Percentiles rank a stretch among this genome's conserved stretches.
Conservation (phyloP, 2,888 invertebrate species). For the Odontothrips loti region DNA sequence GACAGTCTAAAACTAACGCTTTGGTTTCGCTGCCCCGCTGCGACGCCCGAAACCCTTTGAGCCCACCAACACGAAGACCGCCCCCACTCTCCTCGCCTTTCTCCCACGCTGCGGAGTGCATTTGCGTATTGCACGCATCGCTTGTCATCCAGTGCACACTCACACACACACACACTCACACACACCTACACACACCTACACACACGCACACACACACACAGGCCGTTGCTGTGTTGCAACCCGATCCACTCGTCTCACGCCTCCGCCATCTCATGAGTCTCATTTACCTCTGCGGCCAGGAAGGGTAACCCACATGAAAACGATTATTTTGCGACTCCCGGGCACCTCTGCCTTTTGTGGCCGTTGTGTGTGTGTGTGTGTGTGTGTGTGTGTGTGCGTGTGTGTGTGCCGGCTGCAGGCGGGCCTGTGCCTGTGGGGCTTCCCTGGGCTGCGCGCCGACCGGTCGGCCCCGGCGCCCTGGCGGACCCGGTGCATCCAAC, state of each 20-base stretch:
- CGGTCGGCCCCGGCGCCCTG: too few species aligned
- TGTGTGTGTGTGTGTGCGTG: too few species aligned
- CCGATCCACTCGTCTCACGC: conserved; percentile 9
- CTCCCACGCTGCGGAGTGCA: not conserved
- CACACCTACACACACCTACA: too few species aligned
- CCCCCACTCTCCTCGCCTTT: not conserved
- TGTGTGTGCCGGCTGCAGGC: not conserved
- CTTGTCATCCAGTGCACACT: not conserved
- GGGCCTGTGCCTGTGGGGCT: not conserved
- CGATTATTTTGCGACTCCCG: conserved; percentile 13
- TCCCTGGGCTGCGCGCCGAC: not conserved
- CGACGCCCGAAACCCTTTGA: too few species aligned
- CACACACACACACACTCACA: not conserved
- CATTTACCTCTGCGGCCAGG: not conserved
- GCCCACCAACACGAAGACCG: not conserved
- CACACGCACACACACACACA: not conserved
- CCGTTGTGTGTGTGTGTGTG: too few species aligned
- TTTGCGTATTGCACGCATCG: not conserved
- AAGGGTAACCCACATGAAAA: not conserved
- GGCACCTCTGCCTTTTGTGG: too few species aligned
- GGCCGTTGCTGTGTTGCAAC: not conserved
- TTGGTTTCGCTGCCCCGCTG: too few species aligned
- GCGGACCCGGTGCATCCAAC: too few species aligned
- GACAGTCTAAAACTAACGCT: too few species aligned
- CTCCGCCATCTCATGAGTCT: not conserved